Base-by-base conservation (phyloP, 2,797 vertebrate genomes). In the Taeniopygia guttata region DNA sequence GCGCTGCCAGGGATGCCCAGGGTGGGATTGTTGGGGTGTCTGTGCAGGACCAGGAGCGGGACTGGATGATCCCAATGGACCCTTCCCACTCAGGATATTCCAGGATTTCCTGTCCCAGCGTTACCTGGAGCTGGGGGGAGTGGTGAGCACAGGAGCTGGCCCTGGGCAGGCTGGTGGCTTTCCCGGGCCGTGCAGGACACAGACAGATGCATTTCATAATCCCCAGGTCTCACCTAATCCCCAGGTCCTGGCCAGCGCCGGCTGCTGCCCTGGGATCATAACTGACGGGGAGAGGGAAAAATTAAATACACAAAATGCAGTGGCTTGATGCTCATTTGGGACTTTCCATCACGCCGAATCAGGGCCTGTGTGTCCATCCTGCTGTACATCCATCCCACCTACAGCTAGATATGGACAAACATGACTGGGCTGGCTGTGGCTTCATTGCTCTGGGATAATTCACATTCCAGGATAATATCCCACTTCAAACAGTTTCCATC, bases 101-200 rank as follows among this genome's bases (percentile, higher is more conserved):
- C 58, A 30, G 16, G 21, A 20, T 46, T 77, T 63, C 15, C 9
- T 21, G 16, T 56, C 11, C 29, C 56, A 29, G 42, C 3, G 1
- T 42, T 19, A 17, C 9, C 7, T 29, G 63, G 67, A 60, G 32
- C 18, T 12, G 77, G 13, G 29, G 8, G 29, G 4, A 76, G 13
- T 0, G 0, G 12, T 34, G 69, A 48, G 56, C 48, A 40, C 60
- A 74, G 51, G 55, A 46, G 8, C 23, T 36, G 63, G 40, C 49
- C 30, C 15, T 26, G 36, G 9, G 16, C 32, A 34, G 32, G 10
- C 17, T 5, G 7, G 45, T 13, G 16, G 27, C 89, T 55, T 46
- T 74, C 62, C n/a, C 3, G 2, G 77, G 40, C 42, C 10, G 8
- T 2, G 4, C 2, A 0, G 13, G 63, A 27, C 0, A 0, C 43